Percentiles rank a stretch among this genome's conserved stretches.
These are phyloP conservation scores for Aradus depressus DNA, from an alignment of 2,888 invertebrate genomes.

Conservation along the genomic window DNA sequence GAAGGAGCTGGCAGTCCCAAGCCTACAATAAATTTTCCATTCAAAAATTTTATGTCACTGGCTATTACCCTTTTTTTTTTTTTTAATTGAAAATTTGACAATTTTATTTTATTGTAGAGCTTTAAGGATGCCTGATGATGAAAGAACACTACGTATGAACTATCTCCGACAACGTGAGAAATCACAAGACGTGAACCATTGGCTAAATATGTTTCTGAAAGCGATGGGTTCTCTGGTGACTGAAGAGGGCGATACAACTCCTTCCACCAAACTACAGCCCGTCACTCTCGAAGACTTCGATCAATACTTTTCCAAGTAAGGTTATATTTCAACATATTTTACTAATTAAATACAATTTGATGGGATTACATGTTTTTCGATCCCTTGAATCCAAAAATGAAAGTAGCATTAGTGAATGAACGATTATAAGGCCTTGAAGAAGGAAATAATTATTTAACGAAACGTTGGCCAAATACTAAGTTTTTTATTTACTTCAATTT, in stretches of 20 bases:
- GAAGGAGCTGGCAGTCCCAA: too few relatives aligned
- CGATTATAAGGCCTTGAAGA: too few relatives aligned
- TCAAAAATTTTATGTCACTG: background rate
- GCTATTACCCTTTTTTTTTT: background rate
- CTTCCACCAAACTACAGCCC: slow-evolving; percentile 76
- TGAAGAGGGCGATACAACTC: slow-evolving; percentile 69
- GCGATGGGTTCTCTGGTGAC: slow-evolving; percentile 66
- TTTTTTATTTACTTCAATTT: too few relatives aligned
- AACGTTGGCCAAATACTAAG: too few relatives aligned
- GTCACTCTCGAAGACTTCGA: slow-evolving; percentile 86
- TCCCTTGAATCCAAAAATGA: background rate
- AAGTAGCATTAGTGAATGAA: too few relatives aligned
- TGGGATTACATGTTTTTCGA: background rate
- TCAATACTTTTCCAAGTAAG: slow-evolving; percentile 74
- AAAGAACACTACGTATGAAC: slow-evolving; percentile 74
- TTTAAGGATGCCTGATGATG: slow-evolving; percentile 81
- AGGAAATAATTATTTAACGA: too few relatives aligned
- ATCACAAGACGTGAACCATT: slow-evolving; percentile 72
- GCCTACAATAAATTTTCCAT: too few relatives aligned
- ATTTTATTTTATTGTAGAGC: slow-evolving; percentile 44
- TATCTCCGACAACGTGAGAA: slow-evolving; percentile 68
- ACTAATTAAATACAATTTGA: slow-evolving; percentile 13
- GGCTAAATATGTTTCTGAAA: slow-evolving; percentile 79
- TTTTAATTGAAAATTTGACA: slow-evolving; percentile 1
- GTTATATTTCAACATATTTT: slow-evolving; percentile 25